Evolutionary conservation across 2,113 vertebrate genomes (phyloP).

Genomic region (Erythrolamprus reginae): DNA sequence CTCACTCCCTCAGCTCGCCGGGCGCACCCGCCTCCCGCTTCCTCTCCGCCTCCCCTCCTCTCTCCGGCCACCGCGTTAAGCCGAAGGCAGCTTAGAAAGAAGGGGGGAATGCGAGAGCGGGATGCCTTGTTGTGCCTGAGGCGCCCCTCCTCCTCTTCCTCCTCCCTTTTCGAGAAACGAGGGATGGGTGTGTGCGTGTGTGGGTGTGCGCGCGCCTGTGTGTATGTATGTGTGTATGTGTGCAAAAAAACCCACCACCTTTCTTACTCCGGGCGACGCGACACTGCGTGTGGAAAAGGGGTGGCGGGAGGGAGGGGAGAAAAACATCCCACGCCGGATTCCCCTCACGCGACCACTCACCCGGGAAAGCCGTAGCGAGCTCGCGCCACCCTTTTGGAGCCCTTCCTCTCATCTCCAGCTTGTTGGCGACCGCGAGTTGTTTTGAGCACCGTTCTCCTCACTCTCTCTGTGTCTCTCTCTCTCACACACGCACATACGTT

Average conservation of each 20-base stretch:
- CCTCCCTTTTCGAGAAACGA: neutral
- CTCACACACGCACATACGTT: no score
- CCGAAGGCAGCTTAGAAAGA: constrained; percentile 3
- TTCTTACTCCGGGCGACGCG: neutral
- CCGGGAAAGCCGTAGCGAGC: neutral
- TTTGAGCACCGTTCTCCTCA: neutral
- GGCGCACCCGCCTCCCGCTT: constrained; percentile 33
- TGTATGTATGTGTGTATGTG: neutral
- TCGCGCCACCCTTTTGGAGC: neutral
- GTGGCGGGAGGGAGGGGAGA: neutral
- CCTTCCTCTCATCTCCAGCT: neutral
- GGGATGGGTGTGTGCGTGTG: neutral
- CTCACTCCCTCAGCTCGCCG: neutral
- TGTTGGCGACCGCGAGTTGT: neutral
- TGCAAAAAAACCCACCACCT: neutral
- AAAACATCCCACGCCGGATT: neutral
- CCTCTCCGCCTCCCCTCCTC: constrained; percentile 28
- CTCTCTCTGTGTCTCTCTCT: neutral
- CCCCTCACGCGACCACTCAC: neutral
- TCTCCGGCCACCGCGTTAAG: constrained; percentile 36
- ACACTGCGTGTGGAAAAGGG: neutral
- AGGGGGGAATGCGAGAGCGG: neutral
- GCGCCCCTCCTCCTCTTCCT: neutral
- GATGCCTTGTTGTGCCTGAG: neutral
- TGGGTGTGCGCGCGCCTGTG: neutral